Base-by-base conservation (phyloP, 2,888 invertebrate species). In the Drosophila yooni region DNA sequence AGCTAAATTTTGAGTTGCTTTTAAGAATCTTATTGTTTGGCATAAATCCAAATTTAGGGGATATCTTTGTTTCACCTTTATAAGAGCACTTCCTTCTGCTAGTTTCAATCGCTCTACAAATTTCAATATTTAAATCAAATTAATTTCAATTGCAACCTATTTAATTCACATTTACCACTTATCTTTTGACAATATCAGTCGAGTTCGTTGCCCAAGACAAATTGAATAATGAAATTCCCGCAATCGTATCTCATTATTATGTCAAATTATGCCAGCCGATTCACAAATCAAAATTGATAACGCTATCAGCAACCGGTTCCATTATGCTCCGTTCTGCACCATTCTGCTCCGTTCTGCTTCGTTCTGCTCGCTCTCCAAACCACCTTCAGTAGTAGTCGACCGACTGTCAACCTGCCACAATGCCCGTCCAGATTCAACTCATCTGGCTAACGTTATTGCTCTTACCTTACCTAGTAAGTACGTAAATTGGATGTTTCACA, bases 211-310 rank as follows among this genome's bases (percentile, higher is more conserved):
- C 66, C 51, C 63, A 36, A 33, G 33, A 58, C 61, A 34, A 25
- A 36, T 33, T 52, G 13, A 33, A 25, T 10, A 15, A 6, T 21
- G 25, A 25, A 15, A 25, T 33, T 51, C 57, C 56, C 18, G n/a
- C 60, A 50, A 58, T 70, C 63, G 51, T 66, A 60, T 33, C 46
- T 78, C 60, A 78, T 62, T 50, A 57, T 46, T 43, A 31, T 70
- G 70, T 79, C 66, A 34, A 66, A 43, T 31, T 38, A 40, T 53
- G 38, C n/a, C 13, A 58, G 68, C 69, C 54, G 52, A 69, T 69
- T 50, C 70, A 54, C 57, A 46, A 51, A 43, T 11, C 13, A 6
- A 65, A 74, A 78, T 18, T 46, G 65, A 88, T 88, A 83, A 85
- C n/a, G 31, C 70, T 82, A 82, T 82, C 74, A 62, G 53, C 13